Evolutionary conservation across 2,888 invertebrate species (phyloP).

Genomic region (Herminia tarsipennalis): DNA sequence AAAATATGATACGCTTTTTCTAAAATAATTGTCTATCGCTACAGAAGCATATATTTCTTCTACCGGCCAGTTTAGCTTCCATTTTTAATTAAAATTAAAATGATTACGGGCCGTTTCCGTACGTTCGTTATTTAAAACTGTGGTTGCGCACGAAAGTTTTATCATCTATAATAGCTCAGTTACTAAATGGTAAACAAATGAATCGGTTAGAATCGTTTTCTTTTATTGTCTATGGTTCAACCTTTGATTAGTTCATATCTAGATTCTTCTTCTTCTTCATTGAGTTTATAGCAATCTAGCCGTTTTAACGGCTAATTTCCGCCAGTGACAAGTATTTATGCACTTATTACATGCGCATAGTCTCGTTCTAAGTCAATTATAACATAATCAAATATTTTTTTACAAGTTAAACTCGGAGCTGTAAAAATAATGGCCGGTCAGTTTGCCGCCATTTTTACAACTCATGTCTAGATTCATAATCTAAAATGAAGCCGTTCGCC

Average conservation of each 20-base stretch:
- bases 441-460: too few relatives aligned
- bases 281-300: conserved; percentile 16
- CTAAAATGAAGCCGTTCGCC: too few relatives aligned
- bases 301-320: too few relatives aligned
- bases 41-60: conserved; percentile 69
- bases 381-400: too few relatives aligned
- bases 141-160: conserved; percentile 51
- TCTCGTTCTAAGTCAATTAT: too few relatives aligned
- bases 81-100: conserved; percentile 61
- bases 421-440: too few relatives aligned
- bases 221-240: conserved; percentile 21
- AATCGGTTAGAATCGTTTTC: conserved; percentile 25
- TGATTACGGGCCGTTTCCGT: conserved; percentile 44
- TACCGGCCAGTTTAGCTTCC: conserved; percentile 61
- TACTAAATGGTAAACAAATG: conserved; percentile 44
- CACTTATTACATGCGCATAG: too few relatives aligned
- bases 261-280: conserved; percentile 34
- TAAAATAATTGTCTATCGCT: conserved; percentile 66
- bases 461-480: too few relatives aligned
- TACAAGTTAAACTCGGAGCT: too few relatives aligned
- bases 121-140: conserved; percentile 43
- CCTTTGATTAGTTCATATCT: conserved; percentile 21
- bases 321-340: too few relatives aligned
- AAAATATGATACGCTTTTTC: conserved; percentile 74
- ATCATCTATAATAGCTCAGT: conserved; percentile 29